phyloP scores from a whole-genome alignment of 2,113 vertebrate species.

The Sprattus sprattus region DNA sequence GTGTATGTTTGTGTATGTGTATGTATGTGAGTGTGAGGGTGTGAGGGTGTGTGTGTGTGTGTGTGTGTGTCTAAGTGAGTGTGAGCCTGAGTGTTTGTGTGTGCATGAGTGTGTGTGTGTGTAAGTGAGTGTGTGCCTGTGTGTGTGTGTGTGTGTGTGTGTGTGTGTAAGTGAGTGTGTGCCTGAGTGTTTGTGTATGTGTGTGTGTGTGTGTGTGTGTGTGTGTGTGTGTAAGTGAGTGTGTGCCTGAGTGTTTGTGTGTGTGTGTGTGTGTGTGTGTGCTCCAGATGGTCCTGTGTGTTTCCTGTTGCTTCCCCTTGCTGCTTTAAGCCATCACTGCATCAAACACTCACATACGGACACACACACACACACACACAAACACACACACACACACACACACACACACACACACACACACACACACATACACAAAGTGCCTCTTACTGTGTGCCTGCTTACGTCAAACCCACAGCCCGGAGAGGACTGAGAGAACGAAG shows the following conservation, averaged over 20 bases:
- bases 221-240: too few relatives aligned
- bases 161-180: too few relatives aligned
- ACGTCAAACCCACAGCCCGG: slow-evolving; percentile 43
- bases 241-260: not conserved
- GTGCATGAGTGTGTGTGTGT: too few relatives aligned
- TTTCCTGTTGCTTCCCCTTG: slow-evolving; percentile 27
- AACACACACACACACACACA: slow-evolving; percentile 9
- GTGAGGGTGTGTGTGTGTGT: slow-evolving; percentile 37
- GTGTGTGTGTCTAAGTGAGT: slow-evolving; percentile 27
- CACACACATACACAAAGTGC: not conserved
- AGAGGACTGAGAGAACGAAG: not conserved
- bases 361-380: slow-evolving; percentile 29
- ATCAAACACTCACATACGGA: slow-evolving; percentile 7
- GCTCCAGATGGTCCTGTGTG: slow-evolving; percentile 50
- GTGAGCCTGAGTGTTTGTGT: not conserved
- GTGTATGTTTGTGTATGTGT: slow-evolving; percentile 36
- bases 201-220: slow-evolving; percentile 27
- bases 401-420: slow-evolving; percentile 18
- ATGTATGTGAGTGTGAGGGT: slow-evolving; percentile 38
- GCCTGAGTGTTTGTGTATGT: not conserved
- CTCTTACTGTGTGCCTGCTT: slow-evolving; percentile 45
- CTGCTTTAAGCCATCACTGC: slow-evolving; percentile 19
- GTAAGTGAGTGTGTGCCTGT: slow-evolving; percentile 16
- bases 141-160: too few relatives aligned
- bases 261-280: slow-evolving; percentile 30